phyloP scores from a whole-genome alignment of 2,888 invertebrate genomes.

The Orthosia incerta region DNA sequence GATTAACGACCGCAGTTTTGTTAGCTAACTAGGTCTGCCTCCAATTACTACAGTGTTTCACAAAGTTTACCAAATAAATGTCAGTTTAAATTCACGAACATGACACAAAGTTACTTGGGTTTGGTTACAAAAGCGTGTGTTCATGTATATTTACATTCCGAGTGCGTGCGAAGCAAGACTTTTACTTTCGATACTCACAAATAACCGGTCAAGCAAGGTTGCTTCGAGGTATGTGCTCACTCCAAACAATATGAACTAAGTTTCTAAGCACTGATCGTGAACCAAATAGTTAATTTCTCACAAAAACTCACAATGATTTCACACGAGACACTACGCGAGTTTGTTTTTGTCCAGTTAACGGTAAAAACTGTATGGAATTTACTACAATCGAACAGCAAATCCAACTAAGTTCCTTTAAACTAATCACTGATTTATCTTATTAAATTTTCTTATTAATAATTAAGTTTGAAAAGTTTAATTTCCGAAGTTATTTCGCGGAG shows the following conservation, averaged over 20 bases:
- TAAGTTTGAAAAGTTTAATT: constrained; percentile 26
- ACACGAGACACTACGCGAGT: constrained; percentile 66
- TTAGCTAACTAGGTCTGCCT: background rate
- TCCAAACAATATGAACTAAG: constrained; percentile 63
- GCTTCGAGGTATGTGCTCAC: constrained; percentile 28
- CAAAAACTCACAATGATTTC: constrained; percentile 64
- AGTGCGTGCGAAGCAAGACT: constrained; percentile 65
- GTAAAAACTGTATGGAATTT: constrained; percentile 36
- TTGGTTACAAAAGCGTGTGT: constrained; percentile 34
- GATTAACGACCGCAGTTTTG: background rate
- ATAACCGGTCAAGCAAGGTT: constrained; percentile 74
- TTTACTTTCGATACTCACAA: constrained; percentile 82
- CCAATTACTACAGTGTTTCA: constrained; percentile 4
- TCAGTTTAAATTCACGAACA: constrained; percentile 34
- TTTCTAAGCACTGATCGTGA: constrained; percentile 68
- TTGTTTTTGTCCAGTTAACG: constrained; percentile 57
- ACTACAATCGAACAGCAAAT: constrained; percentile 5
- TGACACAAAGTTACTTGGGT: constrained; percentile 33
- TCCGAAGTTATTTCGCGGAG: constrained; percentile 7
- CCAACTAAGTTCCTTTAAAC: constrained; percentile 3
- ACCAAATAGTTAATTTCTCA: constrained; percentile 69
- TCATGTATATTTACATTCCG: constrained; percentile 57
- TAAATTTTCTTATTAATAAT: background rate
- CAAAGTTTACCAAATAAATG: constrained; percentile 48
- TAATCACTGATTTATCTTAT: constrained; percentile 15